Conservation (phyloP, 2,113 vertebrate species). For the Dipodomys ordii region DNA sequence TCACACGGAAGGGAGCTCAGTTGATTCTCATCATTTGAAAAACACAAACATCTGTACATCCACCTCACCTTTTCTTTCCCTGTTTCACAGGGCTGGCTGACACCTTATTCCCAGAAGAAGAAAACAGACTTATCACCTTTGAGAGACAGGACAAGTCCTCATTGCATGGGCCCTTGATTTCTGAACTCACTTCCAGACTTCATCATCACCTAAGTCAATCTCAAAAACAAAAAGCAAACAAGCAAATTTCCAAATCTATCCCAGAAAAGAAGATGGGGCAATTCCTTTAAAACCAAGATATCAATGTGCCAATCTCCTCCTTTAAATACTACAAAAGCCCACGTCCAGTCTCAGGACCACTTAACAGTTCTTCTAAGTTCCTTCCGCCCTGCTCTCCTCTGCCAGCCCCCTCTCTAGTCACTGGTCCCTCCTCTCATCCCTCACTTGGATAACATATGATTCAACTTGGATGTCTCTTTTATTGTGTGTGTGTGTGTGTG, state of each 20-base stretch:
- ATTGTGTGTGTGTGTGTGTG: too few relatives aligned
- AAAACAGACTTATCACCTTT: slow-evolving; percentile 1
- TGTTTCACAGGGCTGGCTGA: background rate
- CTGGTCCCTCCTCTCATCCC: background rate
- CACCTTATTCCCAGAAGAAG: background rate
- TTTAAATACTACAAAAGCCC: background rate
- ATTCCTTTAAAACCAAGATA: background rate
- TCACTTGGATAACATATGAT: background rate
- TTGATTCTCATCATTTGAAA: background rate
- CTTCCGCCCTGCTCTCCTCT: background rate
- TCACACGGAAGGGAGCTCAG: background rate
- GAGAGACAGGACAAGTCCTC: background rate
- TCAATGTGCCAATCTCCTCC: background rate
- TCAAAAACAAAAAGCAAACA: background rate
- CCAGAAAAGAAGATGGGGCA: background rate
- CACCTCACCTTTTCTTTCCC: background rate
- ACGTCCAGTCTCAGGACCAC: background rate
- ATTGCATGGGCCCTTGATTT: background rate
- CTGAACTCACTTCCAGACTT: background rate
- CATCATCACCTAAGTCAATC: background rate
- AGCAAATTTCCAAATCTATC: background rate
- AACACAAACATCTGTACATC: background rate
- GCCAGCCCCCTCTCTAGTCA: background rate
- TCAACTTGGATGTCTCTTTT: too few relatives aligned
- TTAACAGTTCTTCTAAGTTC: background rate